Percentiles rank a stretch among this genome's conserved stretches.
These are phyloP conservation scores for Coracopsis vasa DNA, from an alignment of 2,113 vertebrate genomes.

Conservation along the genomic window DNA sequence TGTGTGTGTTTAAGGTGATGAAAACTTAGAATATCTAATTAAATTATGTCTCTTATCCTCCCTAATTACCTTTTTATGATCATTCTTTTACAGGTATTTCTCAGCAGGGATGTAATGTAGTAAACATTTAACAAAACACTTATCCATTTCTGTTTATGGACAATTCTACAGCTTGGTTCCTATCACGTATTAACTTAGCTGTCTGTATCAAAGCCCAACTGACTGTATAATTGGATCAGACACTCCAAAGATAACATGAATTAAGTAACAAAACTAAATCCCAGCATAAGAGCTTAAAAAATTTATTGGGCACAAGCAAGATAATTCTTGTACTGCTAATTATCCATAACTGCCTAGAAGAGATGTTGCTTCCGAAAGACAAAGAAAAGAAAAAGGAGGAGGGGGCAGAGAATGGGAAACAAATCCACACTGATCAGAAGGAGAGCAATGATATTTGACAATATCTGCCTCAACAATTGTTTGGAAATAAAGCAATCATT, in stretches of 20 bases:
- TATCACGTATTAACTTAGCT: not conserved
- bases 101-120: not conserved
- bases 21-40: not conserved
- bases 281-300: not conserved
- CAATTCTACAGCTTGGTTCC: not conserved
- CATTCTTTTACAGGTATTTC: not conserved
- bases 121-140: not conserved
- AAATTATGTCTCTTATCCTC: not conserved
- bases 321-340: not conserved
- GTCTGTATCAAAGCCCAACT: not conserved
- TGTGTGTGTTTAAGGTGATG: not conserved
- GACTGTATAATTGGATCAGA: not conserved
- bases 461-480: not conserved
- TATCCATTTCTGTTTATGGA: not conserved
- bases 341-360: not conserved
- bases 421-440: accelerated
- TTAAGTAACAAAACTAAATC: not conserved
- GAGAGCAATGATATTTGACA: accelerated
- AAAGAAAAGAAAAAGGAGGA: not conserved
- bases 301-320: not conserved
- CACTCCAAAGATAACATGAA: not conserved
- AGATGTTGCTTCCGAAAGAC: not conserved
- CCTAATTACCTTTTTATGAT: not conserved
- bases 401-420: accelerated
- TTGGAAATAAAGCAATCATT: not conserved